Conservation (phyloP, 2,113 vertebrate genomes). For the Mesitornis unicolor region DNA sequence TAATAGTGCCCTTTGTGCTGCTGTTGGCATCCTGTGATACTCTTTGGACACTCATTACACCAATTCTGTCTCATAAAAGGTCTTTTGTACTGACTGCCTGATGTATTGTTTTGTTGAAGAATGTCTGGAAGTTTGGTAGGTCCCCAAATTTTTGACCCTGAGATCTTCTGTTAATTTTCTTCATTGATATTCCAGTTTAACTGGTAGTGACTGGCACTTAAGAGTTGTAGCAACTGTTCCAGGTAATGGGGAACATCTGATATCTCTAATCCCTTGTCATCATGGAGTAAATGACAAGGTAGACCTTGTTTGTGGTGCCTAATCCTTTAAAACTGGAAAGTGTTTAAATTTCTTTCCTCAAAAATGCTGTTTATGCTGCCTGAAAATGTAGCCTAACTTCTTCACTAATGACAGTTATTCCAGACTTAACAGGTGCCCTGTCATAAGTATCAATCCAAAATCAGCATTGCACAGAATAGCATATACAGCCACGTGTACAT, state of each 20-base stretch:
- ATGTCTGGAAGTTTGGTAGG: background rate
- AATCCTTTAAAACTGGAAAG: background rate
- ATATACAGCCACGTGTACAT: rapidly evolving
- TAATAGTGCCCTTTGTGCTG: background rate
- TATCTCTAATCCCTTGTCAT: background rate
- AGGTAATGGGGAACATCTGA: background rate
- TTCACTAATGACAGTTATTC: background rate
- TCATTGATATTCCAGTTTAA: background rate
- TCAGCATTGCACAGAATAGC: background rate
- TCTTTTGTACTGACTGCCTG: background rate
- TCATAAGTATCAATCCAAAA: background rate
- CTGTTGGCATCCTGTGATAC: background rate
- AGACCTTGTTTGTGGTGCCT: background rate
- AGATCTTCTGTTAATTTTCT: background rate
- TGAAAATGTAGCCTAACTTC: background rate
- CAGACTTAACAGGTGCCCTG: background rate
- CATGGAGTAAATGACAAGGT: background rate
- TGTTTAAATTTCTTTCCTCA: background rate
- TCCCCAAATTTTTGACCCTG: background rate
- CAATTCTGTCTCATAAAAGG: background rate
- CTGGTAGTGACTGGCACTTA: background rate
- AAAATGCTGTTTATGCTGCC: background rate
- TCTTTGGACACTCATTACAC: background rate
- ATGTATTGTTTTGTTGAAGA: background rate
- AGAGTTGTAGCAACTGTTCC: background rate